Base-by-base conservation (phyloP, 2,888 invertebrate genomes). In the Liodrosophila aerea region DNA sequence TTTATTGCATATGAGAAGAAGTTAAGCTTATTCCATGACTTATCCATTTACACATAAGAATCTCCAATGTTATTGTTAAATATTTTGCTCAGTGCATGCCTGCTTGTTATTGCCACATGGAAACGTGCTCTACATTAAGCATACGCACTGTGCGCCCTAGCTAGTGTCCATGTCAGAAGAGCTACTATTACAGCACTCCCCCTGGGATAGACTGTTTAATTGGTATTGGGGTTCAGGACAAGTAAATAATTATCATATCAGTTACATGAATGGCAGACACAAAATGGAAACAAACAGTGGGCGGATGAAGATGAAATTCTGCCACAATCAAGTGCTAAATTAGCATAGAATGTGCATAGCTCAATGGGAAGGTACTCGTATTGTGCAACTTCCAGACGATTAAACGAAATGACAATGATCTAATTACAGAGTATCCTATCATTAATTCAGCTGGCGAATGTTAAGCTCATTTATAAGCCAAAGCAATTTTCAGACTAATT, bases 241-340 rank as follows among this genome's bases (percentile, higher is more conserved):
- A 76, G 76, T 73, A 66, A 73, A 73, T 85, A 80, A 85, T 80
- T 76, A 76, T 70, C 56, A 73, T 80, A 80, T 85, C 69, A 65
- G 64, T 85, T 73, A 83, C 53, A 44, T 12, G 30, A 36, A 39
- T 13, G 27, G 30, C 37, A 13, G 12, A 43, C 27, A 58, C 29
- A 29, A 15, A 34, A 12, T 34, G 5, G 11, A 51, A 31, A 27
- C 37, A 41, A 37, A 34, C 39, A 45, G 11, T 37, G 7, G 22
- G 31, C 27, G 5, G 5, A n/a, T 49, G 50, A 52, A 22, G 31
- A 41, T 41, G 13, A 9, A 43, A 46, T 37, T 13, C 4, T 29
- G 30, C 8, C 2, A 9, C 29, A 30, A 12, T 47, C 22, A 18
- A 18, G 39, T 13, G n/a, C n/a, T n/a, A 18, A n/a, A 15, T 22